phyloP scores from a whole-genome alignment of 2,888 invertebrate genomes.

The Sepiola atlantica region DNA sequence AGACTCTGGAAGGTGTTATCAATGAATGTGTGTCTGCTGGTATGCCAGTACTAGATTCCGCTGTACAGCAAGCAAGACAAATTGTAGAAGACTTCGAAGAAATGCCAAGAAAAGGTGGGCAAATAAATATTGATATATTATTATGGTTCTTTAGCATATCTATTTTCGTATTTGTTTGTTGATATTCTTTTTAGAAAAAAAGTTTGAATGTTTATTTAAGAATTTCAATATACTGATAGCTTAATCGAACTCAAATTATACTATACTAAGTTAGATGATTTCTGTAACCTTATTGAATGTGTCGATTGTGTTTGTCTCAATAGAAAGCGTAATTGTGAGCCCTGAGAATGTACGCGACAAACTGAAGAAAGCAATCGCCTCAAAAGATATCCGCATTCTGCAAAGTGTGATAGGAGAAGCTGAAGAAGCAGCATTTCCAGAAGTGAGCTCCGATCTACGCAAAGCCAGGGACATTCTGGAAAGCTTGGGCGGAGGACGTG shows the following conservation, averaged over 20 bases:
- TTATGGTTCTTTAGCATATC: too few relatives aligned
- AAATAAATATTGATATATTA: too few relatives aligned
- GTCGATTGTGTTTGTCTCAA: not conserved
- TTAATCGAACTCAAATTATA: too few relatives aligned
- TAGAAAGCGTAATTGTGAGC: not conserved
- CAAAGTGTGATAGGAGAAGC: not conserved
- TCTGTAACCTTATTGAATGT: not conserved
- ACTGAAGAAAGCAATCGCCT: not conserved
- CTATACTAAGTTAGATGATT: not conserved
- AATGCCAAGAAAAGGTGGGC: too few relatives aligned
- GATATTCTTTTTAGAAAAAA: too few relatives aligned
- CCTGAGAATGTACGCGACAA: not conserved
- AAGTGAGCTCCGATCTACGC: not conserved
- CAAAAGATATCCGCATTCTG: not conserved
- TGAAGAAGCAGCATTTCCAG: not conserved
- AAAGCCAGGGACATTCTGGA: not conserved
- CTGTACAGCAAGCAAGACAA: not conserved
- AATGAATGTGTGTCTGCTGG: constrained; percentile 34
- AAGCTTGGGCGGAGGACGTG: not conserved
- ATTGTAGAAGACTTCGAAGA: too few relatives aligned
- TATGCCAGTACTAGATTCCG: not conserved
- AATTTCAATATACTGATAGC: too few relatives aligned
- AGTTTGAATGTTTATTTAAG: too few relatives aligned
- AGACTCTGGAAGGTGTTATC: not conserved
- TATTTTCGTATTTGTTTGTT: too few relatives aligned